These are phyloP conservation scores for Corythornis vintsioides DNA, from an alignment of 2,113 vertebrate genomes.

Conservation along the genomic window DNA sequence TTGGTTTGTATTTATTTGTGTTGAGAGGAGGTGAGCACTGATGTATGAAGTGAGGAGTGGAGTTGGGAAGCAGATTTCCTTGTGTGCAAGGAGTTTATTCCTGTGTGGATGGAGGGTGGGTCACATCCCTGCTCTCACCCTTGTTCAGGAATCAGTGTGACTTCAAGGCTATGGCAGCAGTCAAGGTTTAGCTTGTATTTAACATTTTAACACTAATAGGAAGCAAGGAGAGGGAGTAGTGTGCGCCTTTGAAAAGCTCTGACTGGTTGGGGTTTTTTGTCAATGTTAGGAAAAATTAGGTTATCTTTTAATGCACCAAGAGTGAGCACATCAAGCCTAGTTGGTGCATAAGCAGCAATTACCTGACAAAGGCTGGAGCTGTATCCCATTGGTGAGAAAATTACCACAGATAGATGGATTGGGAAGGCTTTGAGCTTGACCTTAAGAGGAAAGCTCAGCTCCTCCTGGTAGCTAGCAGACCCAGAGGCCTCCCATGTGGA, in stretches of 20 bases:
- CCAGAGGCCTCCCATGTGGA: neutral
- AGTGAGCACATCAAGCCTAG: neutral
- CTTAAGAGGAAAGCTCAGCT: neutral
- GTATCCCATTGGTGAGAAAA: neutral
- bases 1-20: neutral
- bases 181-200: neutral
- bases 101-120: neutral
- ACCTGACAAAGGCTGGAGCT: neutral
- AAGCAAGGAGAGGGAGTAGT: neutral
- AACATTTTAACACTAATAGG: neutral
- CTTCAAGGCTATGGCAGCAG: neutral
- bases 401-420: neutral
- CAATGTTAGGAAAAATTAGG: neutral
- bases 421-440: neutral
- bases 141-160: neutral
- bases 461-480: neutral
- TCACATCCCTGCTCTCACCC: neutral
- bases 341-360: neutral
- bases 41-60: neutral
- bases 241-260: neutral
- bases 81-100: neutral
- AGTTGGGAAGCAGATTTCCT: neutral
- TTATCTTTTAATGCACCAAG: neutral
- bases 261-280: neutral
- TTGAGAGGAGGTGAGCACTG: neutral